Evolutionary conservation across 2,113 vertebrate genomes (phyloP), one percentile per base, ranked within the genome.

Genomic region (Cyprinodon variegatus): DNA sequence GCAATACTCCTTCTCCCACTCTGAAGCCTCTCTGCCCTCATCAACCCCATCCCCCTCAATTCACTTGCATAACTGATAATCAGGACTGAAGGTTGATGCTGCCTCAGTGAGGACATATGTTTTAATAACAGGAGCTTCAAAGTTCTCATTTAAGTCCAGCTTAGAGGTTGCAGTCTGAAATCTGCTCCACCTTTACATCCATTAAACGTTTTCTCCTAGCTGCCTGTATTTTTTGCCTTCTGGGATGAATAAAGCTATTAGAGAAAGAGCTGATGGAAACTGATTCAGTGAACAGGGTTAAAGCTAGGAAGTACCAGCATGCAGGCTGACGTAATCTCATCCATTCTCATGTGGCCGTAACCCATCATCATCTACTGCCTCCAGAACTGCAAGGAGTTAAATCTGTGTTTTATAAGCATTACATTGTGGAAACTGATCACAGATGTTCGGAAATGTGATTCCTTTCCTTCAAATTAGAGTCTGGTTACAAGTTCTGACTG

Each of bases 21-120:
- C 77, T 87, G 82, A 89, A 88, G 61, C 40, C 38, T 41, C 38
- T 41, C 63, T 22, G 7, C 70, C 65, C 69, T 70, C 70, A 53
- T 70, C 59, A 71, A 63, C 14, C 11, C 39, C 61, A 8, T 60
- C 77, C 81, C 67, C 46, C 40, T 43, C 87, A 74, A 88, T 72
- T 86, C 83, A 85, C 57, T 68, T 73, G 46, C 81, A 86, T 85
- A 74, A 53, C 87, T 90, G 29, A 29, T 29, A 29, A 29, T 68
- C 77, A 67, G 61, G 61, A 0, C 68, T 14, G 39, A 8, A 60
- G 38, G 40, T 68, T 82, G 77, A 83, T 11, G 61, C 65, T 45
- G 68, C 13, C 3, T 9, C 39, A n/a, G 22, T 57, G 3, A 1
- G n/a, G 39, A 67, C 76, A 43, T 4, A 0, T 45, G 69, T 20